A percentile compares a stretch with the other conserved stretches of the same genome.
These are phyloP conservation scores for Sturnus vulgaris DNA, from an alignment of 2,113 vertebrate genomes.

Conservation along the genomic window DNA sequence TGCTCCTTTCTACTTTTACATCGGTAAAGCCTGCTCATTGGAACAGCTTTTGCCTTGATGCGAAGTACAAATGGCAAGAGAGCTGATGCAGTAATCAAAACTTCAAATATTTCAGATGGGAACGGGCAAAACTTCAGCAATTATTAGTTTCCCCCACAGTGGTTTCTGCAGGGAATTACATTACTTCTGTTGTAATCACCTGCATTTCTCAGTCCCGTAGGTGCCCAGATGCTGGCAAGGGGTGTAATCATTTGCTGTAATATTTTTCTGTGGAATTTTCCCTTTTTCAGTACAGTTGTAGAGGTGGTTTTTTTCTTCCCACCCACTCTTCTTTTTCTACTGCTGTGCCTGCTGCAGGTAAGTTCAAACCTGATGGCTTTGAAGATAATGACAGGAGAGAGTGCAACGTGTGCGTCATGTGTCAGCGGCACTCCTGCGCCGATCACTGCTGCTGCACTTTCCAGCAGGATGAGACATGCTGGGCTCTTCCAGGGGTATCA, in stretches of 20 bases:
- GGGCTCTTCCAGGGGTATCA: slow-evolving; percentile 5
- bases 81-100: slow-evolving; percentile 34
- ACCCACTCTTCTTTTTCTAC: neutral
- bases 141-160: slow-evolving; percentile 12
- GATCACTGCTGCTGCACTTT: neutral
- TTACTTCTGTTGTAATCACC: neutral
- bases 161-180: slow-evolving; percentile 28
- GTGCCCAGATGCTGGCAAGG: slow-evolving; percentile 34
- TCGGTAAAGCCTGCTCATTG: neutral
- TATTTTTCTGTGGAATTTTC: slow-evolving; percentile 26
- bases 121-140: slow-evolving; percentile 13
- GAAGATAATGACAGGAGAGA: slow-evolving; percentile 21
- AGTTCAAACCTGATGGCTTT: slow-evolving; percentile 2
- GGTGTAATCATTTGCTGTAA: neutral
- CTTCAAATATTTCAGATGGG: slow-evolving; percentile 52
- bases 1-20: neutral
- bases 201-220: neutral
- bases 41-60: neutral
- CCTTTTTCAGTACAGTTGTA: neutral
- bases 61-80: neutral
- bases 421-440: neutral
- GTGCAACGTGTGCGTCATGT: neutral
- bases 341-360: neutral
- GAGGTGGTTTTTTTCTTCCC: neutral
- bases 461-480: neutral